These are phyloP conservation scores for Campylomormyrus numenius DNA, from an alignment of 2,113 vertebrate genomes.

Conservation along the genomic window DNA sequence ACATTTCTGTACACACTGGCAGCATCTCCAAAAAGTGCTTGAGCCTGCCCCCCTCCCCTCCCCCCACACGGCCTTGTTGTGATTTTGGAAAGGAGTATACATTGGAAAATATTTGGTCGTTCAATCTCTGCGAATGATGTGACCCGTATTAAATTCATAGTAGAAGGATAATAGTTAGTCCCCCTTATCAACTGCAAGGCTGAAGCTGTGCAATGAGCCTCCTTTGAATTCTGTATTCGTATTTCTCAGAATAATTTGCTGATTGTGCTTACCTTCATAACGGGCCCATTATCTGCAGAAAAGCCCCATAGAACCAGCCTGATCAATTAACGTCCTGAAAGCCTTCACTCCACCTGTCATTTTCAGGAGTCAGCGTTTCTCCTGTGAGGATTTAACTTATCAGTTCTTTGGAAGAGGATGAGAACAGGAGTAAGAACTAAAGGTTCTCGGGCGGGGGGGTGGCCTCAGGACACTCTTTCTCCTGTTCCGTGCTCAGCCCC, in stretches of 20 bases:
- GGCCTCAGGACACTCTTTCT: background rate
- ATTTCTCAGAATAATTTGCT: conserved; percentile 13
- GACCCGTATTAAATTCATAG: background rate
- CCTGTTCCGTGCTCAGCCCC: background rate
- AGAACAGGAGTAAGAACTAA: background rate
- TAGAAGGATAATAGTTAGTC: background rate
- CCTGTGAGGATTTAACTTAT: conserved; percentile 15
- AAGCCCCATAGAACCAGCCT: background rate
- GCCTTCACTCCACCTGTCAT: conserved; percentile 9
- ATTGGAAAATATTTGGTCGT: background rate
- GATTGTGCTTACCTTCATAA: background rate
- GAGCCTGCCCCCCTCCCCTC: background rate
- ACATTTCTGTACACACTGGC: background rate
- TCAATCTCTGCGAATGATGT: background rate
- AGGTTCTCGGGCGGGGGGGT: background rate
- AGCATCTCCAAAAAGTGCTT: background rate
- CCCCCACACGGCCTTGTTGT: background rate
- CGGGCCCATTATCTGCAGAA: conserved; percentile 2
- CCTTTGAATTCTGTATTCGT: conserved; percentile 13
- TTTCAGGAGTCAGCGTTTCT: background rate
- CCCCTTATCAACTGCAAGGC: background rate
- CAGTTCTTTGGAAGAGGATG: background rate
- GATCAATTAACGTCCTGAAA: conserved; percentile 16
- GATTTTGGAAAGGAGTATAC: background rate
- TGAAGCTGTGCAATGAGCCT: conserved; percentile 3